Evolutionary conservation across 2,888 invertebrate genomes (phyloP), one percentile per base, ranked within the genome.

Genomic region (Apamea epomidion): DNA sequence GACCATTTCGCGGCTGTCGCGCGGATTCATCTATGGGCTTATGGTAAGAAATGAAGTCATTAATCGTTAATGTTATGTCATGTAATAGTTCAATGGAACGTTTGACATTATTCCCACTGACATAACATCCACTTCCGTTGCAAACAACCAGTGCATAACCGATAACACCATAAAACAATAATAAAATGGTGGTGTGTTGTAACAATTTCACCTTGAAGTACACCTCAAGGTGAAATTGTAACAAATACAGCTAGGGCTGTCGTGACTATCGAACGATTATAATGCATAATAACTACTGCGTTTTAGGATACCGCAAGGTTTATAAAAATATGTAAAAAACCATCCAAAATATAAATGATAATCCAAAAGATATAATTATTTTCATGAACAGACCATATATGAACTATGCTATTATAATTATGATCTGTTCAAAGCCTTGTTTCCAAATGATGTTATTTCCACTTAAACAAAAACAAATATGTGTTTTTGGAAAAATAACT

Each of bases 191-290:
- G 54, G 37, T 64, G 45, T 68, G 68, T 45, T 62, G 32, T 45
- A 62, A 18, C 29, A 6, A 21, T 37, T n/a, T 45, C 21, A 29
- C 48, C 48, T 48, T 29, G 48, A n/a, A 18, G 3, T 8, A 48
- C 18, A 45, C 62, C n/a, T 32, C 75, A 82, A 85, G 64, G 85
- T 72, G 74, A 79, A 60, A 62, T 68, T 72, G 37, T 64, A 32
- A 69, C 21, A 45, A 78, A 81, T 65, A 72, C 42, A 71, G 51
- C 68, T 79, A 58, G 62, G 48, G 62, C 32, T 84, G 62, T 32
- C 83, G 82, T 83, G 81, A 75, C 87, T 81, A 45, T 65, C 71
- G 65, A 29, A 60, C 70, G 67, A 78, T 76, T 82, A 76, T 74
- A 78, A 32, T 64, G 29, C 72, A 72, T 25, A 29, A 60, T 62